Conservation (phyloP, 2,888 invertebrate genomes). For the Trissolcus brochymenae region DNA sequence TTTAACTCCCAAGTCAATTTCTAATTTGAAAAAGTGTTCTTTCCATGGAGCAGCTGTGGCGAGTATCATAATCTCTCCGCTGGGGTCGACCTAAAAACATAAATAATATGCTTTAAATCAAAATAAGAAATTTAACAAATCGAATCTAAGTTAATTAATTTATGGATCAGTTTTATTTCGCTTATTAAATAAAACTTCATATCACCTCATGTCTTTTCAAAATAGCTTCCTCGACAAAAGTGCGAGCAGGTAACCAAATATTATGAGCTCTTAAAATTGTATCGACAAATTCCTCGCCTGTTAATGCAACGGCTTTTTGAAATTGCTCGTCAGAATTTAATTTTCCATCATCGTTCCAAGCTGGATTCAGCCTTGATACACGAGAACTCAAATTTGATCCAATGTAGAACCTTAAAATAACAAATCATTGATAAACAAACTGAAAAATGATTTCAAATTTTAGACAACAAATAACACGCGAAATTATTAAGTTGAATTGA, state of each 20-base stretch:
- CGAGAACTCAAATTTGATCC: constrained; percentile 86
- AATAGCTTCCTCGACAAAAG: constrained; percentile 85
- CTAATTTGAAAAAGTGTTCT: constrained; percentile 89
- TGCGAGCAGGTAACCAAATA: constrained; percentile 92
- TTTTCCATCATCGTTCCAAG: constrained; percentile 84
- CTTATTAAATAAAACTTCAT: background rate
- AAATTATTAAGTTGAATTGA: background rate
- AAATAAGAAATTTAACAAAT: background rate
- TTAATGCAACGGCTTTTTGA: constrained; percentile 85
- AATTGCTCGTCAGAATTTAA: constrained; percentile 81
- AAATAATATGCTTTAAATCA: constrained; percentile 9
- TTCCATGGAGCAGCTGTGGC: constrained; percentile 90
- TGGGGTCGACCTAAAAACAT: constrained; percentile 68
- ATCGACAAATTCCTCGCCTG: constrained; percentile 87
- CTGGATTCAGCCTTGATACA: constrained; percentile 87
- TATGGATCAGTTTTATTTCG: background rate
- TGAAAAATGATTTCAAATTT: background rate
- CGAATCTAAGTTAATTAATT: background rate
- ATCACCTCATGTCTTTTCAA: constrained; percentile 81
- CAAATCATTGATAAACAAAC: background rate
- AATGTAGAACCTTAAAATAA: constrained; percentile 81
- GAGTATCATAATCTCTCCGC: constrained; percentile 90
- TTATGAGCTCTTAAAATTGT: constrained; percentile 79
- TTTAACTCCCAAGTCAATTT: constrained; percentile 82
- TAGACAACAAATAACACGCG: background rate